Conservation (phyloP, 2,888 invertebrate genomes). For the Acleris literana region DNA sequence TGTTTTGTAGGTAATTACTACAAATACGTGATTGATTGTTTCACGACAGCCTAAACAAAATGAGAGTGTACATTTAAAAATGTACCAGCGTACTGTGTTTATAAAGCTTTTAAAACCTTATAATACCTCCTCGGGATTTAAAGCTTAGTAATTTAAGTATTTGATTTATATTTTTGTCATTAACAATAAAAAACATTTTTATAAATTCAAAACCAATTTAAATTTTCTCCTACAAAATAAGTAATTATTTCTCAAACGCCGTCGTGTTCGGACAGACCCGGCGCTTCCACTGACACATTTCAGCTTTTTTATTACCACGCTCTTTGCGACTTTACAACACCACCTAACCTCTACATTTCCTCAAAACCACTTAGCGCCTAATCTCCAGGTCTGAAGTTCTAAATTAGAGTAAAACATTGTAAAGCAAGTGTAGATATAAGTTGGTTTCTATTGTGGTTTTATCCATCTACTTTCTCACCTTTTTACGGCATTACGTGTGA, state of each 20-base stretch:
- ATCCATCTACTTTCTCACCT: slow-evolving; percentile 82
- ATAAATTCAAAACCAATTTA: too few relatives aligned
- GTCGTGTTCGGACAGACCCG: slow-evolving; percentile 41
- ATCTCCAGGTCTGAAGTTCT: slow-evolving; percentile 21
- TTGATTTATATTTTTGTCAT: neutral
- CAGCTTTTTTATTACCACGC: slow-evolving; percentile 80
- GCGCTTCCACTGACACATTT: slow-evolving; percentile 81
- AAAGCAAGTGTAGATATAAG: slow-evolving; percentile 14
- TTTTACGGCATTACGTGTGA: slow-evolving; percentile 81
- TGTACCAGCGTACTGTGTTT: too few relatives aligned
- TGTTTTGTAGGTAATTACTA: too few relatives aligned
- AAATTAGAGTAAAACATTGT: slow-evolving; percentile 35
- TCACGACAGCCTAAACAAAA: too few relatives aligned
- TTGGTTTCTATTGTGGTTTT: slow-evolving; percentile 67
- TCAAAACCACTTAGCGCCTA: slow-evolving; percentile 33
- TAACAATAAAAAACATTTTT: neutral
- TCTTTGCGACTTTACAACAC: slow-evolving; percentile 76
- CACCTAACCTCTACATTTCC: slow-evolving; percentile 40
- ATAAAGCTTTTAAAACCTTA: too few relatives aligned
- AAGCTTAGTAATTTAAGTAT: too few relatives aligned
- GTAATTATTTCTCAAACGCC: neutral
- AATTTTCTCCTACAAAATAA: neutral
- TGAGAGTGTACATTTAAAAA: too few relatives aligned
- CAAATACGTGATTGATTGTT: too few relatives aligned
- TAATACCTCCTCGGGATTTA: too few relatives aligned